Evolutionary conservation across 2,113 vertebrate genomes (phyloP).

Genomic region (Pyrgilauda ruficollis): DNA sequence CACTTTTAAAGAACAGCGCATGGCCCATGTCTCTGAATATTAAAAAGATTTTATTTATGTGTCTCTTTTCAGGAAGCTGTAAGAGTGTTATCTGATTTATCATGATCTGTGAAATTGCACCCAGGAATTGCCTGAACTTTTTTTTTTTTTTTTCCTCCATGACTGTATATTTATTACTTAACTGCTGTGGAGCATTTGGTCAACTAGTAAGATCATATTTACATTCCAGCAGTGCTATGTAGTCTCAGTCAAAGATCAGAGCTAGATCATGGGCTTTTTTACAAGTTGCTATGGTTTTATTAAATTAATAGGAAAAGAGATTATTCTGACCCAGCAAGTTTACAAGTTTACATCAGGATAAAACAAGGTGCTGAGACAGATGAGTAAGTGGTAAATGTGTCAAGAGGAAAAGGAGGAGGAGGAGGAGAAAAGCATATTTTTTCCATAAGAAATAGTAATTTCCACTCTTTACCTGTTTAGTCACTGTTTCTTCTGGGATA

Average conservation of each 20-base stretch:
- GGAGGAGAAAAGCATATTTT: not conserved
- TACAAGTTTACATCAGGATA: not conserved
- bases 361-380: not conserved
- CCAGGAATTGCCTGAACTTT: not conserved
- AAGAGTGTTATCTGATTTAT: not conserved
- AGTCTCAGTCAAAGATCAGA: not conserved
- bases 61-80: not conserved
- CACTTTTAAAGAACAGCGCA: not conserved
- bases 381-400: not conserved
- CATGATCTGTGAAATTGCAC: not conserved
- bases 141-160: not conserved
- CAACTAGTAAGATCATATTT: not conserved
- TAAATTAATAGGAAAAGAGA: not conserved
- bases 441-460: slow-evolving; percentile 9
- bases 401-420: not conserved
- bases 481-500: not conserved
- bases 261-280: not conserved
- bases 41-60: not conserved
- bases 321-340: not conserved
- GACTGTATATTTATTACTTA: not conserved
- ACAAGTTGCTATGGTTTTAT: not conserved
- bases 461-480: slow-evolving; percentile 7
- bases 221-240: not conserved
- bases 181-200: not conserved
- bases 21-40: not conserved